Percentiles rank a stretch among this genome's conserved stretches.
Evolutionary conservation across 2,797 vertebrate species (phyloP).

Genomic region (Xiphorhynchus erythropygius): DNA sequence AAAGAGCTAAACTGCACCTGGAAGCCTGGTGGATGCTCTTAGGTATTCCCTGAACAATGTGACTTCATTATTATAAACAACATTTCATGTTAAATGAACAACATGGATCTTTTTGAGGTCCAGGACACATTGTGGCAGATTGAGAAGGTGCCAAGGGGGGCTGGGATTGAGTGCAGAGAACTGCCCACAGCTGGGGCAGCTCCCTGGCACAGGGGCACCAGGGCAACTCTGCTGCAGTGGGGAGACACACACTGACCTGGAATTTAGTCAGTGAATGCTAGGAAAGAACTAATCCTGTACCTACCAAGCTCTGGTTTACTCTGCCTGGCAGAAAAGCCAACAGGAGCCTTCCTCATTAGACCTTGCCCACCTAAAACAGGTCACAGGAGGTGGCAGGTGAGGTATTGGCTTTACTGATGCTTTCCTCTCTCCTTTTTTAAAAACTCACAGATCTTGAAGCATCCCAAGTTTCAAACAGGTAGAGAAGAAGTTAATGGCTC

Average conservation of each 20-base stretch:
- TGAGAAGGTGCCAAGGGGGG: neutral
- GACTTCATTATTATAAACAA: neutral
- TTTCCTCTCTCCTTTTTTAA: neutral
- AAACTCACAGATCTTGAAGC: neutral
- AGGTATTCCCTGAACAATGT: neutral
- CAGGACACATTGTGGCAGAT: fast-evolving
- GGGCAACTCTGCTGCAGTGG: neutral
- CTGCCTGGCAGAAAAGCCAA: neutral
- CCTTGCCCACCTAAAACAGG: fast-evolving
- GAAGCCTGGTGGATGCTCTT: neutral
- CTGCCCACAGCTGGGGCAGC: neutral
- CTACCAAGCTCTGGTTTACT: neutral
- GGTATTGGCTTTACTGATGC: fast-evolving
- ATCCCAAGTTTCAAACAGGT: neutral
- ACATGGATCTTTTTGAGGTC: fast-evolving
- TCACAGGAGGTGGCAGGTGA: neutral
- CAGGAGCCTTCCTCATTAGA: neutral
- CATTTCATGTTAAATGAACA: neutral
- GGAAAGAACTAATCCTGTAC: neutral
- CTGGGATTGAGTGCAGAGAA: neutral
- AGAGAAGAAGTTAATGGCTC: neutral
- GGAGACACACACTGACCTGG: fast-evolving
- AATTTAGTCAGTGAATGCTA: neutral
- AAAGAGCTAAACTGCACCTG: neutral
- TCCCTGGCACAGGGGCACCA: fast-evolving